Evolutionary conservation across 2,113 vertebrate species (phyloP).

Genomic region (Steatornis caripensis): DNA sequence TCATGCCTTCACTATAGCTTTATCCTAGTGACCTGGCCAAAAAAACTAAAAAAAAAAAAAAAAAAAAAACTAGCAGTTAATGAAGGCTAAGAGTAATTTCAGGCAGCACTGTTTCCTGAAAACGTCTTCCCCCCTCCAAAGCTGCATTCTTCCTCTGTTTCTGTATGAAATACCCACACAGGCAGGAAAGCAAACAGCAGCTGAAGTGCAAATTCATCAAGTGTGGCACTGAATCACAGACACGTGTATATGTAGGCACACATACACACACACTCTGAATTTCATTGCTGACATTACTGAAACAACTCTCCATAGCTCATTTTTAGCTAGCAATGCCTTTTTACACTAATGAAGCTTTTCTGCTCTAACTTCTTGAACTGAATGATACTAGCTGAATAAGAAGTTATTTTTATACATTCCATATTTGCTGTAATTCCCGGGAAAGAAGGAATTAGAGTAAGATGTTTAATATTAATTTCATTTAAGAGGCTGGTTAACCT

Average conservation of each 20-base stretch:
- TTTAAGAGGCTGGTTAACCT: constrained; percentile 14
- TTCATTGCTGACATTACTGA: background rate
- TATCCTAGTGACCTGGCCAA: background rate
- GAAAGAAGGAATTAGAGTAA: constrained; percentile 33
- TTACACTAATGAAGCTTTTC: background rate
- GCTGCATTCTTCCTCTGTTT: background rate
- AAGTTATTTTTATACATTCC: background rate
- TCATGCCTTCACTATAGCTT: background rate
- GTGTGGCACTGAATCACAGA: background rate
- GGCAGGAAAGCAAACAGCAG: background rate
- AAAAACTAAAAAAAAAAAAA: too few relatives aligned
- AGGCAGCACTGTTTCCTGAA: background rate
- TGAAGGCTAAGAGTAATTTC: background rate
- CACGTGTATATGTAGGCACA: fast-evolving
- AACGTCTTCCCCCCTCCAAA: too few relatives aligned
- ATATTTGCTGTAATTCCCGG: background rate
- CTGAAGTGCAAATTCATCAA: background rate
- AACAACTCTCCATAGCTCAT: background rate
- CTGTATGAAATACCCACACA: background rate
- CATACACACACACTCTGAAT: background rate
- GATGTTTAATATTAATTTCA: constrained; percentile 23
- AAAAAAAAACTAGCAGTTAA: background rate
- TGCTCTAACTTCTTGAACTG: background rate
- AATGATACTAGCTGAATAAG: background rate
- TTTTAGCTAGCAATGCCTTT: background rate